Evolutionary conservation across 2,113 vertebrate genomes (phyloP).

Genomic region (Scomber colias): DNA sequence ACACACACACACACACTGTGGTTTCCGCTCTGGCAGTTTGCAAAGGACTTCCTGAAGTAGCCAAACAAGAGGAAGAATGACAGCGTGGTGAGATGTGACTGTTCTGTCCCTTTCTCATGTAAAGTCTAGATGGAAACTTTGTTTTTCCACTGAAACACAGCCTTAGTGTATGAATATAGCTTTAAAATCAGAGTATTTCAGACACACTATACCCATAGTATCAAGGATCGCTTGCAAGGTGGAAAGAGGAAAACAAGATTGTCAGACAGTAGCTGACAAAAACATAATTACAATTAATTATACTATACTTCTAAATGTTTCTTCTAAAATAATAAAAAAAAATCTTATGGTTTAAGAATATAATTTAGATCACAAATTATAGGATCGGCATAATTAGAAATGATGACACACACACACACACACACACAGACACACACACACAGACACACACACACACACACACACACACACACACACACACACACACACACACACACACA

Average conservation of each 20-base stretch:
- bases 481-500: no score
- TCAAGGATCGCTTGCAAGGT: no score
- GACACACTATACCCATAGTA: not conserved
- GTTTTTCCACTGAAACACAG: slow-evolving; percentile 23
- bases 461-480: no score
- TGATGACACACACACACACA: not conserved
- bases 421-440: not conserved
- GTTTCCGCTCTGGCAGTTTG: slow-evolving; percentile 82
- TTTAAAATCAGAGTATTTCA: not conserved
- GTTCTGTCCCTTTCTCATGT: slow-evolving; percentile 31
- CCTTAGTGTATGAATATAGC: not conserved
- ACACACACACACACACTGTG: slow-evolving; percentile 56
- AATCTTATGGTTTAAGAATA: no score
- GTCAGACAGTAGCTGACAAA: no score
- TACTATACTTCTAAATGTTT: no score
- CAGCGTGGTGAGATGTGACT: slow-evolving; percentile 28
- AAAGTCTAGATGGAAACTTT: not conserved
- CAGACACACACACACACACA: not conserved
- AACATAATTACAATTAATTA: no score
- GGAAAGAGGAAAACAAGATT: no score
- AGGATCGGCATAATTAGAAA: not conserved
- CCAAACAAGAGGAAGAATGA: slow-evolving; percentile 72
- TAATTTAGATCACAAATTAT: no score
- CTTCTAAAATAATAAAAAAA: no score
- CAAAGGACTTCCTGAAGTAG: slow-evolving; percentile 86